Conservation (phyloP, 2,888 invertebrate genomes). For the Eledone cirrhosa region DNA sequence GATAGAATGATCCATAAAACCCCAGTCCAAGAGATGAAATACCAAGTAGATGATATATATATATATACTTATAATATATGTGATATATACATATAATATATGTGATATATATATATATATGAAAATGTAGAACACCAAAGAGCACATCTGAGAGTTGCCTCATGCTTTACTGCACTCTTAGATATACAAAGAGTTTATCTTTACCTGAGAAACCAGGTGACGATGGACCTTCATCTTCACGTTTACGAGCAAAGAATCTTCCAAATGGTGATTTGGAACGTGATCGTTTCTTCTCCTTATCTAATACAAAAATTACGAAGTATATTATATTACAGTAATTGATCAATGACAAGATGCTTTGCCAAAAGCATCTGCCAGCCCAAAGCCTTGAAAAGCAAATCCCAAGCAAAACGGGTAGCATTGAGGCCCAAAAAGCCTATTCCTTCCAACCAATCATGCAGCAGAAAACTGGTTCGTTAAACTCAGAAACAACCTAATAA, state of each 20-base stretch:
- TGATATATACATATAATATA: too few relatives aligned
- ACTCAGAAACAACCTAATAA: background rate
- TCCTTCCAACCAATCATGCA: slow-evolving; percentile 13
- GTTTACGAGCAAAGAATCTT: slow-evolving; percentile 54
- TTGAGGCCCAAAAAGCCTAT: slow-evolving; percentile 9
- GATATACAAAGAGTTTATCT: slow-evolving; percentile 11
- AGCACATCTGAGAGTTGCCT: too few relatives aligned
- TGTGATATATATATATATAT: too few relatives aligned
- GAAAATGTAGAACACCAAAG: too few relatives aligned
- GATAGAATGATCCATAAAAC: too few relatives aligned
- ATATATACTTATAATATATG: too few relatives aligned
- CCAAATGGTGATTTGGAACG: slow-evolving; percentile 94
- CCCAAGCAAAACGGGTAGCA: slow-evolving; percentile 16
- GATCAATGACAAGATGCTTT: slow-evolving; percentile 22
- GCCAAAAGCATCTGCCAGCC: slow-evolving; percentile 29
- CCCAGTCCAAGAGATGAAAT: too few relatives aligned
- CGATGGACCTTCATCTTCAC: slow-evolving; percentile 30
- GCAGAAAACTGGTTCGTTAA: background rate
- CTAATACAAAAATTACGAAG: slow-evolving; percentile 24
- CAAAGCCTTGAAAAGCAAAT: slow-evolving; percentile 23
- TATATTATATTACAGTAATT: background rate
- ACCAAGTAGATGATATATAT: too few relatives aligned
- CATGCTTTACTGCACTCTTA: too few relatives aligned
- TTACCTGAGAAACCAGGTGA: slow-evolving; percentile 27
- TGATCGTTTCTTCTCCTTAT: slow-evolving; percentile 77